Evolutionary conservation across 2,797 vertebrate genomes (phyloP).

Genomic region (Oryzias sinensis): DNA sequence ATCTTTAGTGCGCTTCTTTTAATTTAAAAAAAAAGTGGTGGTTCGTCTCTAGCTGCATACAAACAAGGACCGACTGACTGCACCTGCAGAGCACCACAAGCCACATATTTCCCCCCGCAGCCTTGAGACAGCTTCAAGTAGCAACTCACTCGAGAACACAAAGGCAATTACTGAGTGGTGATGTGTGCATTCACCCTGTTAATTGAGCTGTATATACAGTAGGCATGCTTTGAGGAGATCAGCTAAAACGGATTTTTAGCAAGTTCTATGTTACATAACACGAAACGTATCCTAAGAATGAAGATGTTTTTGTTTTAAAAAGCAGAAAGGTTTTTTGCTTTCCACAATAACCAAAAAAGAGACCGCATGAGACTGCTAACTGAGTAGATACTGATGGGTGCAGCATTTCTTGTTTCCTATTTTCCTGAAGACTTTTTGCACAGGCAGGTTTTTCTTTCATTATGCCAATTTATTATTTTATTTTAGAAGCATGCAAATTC

Average conservation of each 20-base stretch:
- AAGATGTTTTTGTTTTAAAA: too few species aligned
- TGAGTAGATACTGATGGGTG: too few species aligned
- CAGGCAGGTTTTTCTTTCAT: too few species aligned
- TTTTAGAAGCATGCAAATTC: too few species aligned
- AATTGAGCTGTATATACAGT: constrained; percentile 31
- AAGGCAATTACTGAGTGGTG: constrained; percentile 52
- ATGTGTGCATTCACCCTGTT: constrained; percentile 33
- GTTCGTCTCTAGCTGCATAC: constrained; percentile 31
- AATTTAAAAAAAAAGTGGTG: constrained; percentile 26
- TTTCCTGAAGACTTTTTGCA: too few species aligned
- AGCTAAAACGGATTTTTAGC: background rate
- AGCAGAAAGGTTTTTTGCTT: too few species aligned
- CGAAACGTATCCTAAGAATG: background rate
- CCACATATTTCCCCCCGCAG: constrained; percentile 19
- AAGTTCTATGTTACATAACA: background rate
- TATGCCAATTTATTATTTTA: too few species aligned
- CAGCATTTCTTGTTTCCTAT: too few species aligned
- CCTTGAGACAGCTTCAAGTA: constrained; percentile 18
- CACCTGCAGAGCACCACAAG: constrained; percentile 49
- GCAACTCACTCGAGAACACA: constrained; percentile 26
- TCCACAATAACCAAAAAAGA: too few species aligned
- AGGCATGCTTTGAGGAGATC: constrained; percentile 8
- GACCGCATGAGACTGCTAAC: too few species aligned
- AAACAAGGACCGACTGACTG: constrained; percentile 38
- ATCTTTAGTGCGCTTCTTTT: constrained; percentile 13